A percentile compares a stretch with the other conserved stretches of the same genome.
Evolutionary conservation across 2,797 vertebrate genomes (phyloP).

Genomic region (Hypotaenidia okinawae): DNA sequence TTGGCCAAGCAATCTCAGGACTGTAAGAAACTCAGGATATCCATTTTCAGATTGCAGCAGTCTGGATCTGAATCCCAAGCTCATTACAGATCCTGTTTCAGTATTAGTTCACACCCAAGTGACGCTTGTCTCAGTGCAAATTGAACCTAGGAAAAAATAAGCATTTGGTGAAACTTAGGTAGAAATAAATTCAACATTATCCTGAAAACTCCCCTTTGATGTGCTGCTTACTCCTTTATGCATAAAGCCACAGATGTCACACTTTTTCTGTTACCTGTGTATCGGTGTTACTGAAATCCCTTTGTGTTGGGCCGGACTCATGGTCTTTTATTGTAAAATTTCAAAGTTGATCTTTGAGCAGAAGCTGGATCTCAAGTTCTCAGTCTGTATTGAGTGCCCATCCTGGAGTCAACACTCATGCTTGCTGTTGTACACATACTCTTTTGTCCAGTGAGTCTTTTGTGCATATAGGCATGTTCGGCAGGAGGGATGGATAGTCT

Average conservation of each 20-base stretch:
- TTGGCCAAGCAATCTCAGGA: not conserved
- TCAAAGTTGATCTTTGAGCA: not conserved
- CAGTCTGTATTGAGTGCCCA: not conserved
- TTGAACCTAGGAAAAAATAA: not conserved
- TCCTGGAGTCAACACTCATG: not conserved
- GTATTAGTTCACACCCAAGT: not conserved
- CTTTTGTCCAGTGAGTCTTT: not conserved
- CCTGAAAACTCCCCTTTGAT: not conserved
- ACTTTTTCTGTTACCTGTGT: not conserved
- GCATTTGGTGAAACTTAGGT: not conserved
- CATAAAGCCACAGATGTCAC: not conserved
- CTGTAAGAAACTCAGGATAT: not conserved
- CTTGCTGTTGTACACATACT: not conserved
- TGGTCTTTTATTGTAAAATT: not conserved
- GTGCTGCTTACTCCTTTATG: not conserved
- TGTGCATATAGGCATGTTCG: not conserved
- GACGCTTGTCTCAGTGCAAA: not conserved
- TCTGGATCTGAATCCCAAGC: not conserved
- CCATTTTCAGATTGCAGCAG: not conserved
- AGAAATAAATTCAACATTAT: not conserved
- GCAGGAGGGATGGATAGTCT: not conserved
- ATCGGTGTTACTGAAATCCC: not conserved
- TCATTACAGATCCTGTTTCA: not conserved
- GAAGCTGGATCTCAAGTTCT: not conserved
- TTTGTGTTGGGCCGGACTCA: not conserved